Base-by-base conservation (phyloP, 2,113 vertebrate species). In the Motacilla tschutschensis region DNA sequence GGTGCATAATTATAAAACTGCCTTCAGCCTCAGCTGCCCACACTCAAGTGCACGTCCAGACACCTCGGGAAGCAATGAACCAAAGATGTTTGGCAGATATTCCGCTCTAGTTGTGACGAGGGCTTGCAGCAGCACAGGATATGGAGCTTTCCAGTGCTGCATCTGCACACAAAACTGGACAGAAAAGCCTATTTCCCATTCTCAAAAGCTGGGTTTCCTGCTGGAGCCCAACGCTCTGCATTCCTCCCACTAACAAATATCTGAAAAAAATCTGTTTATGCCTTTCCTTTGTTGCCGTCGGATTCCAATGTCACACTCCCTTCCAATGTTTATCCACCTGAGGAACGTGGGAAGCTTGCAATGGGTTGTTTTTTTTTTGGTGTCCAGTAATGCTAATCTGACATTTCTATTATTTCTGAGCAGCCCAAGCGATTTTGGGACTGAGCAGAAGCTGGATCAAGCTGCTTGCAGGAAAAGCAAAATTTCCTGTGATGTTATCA, bases 1-100 rank as follows among this genome's bases (percentile, higher is more conserved):
- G 88, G 83, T 91, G 85, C 76, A 76, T 87, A 89, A 94, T 92
- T 89, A 89, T 4, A 60, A 59, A 43, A 25, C 17, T 66, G 79
- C 44, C 74, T 43, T 64, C 53, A 9, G 88, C 29, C 51, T 47
- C 85, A 78, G 89, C 89, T 92, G 90, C 90, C 88, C 29, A 2
- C 5, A 31, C 36, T 14, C 60, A 43, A 51, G 48, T 8, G 69
- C 6, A 31, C 8, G 9, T 5, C 29, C 44, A 54, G 71, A 54
- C n/a, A 75, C 59, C 55, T n/a, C 53, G 2, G 46, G 55, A 87
- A 44, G 80, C 84, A 85, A 3, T 41, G 81, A 88, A 88, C 31
- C 65, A 81, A 6, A 18, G 24, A 38, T 2, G 44, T 18, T 66
- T 59, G 83, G 84, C 85, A 80, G 81, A 88, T 74, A 87, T 59